Conservation (phyloP, 1,140 invertebrate genomes). For the Agraylea sexmaculata region DNA sequence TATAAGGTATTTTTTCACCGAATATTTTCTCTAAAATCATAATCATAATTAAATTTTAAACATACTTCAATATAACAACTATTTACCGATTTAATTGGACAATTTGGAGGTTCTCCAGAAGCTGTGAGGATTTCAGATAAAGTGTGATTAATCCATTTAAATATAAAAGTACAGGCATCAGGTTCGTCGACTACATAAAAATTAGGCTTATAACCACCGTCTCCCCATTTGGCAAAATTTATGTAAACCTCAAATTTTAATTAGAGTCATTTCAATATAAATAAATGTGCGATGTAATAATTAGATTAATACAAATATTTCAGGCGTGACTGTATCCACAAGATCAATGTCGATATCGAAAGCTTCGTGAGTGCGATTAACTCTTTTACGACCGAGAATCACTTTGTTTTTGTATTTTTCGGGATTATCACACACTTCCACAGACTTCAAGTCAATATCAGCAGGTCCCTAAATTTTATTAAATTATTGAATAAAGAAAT, state of each 20-base stretch:
- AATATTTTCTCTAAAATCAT: not conserved
- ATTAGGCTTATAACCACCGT: slow-evolving; percentile 13
- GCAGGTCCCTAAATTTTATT: slow-evolving; percentile 8
- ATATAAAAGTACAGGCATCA: not conserved
- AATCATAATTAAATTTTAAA: not conserved
- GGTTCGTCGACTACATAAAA: slow-evolving; percentile 1
- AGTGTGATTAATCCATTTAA: slow-evolving; percentile 2
- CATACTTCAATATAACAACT: too few relatives aligned
- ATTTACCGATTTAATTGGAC: slow-evolving; percentile 5
- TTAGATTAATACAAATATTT: slow-evolving; percentile 3
- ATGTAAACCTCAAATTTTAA: slow-evolving; percentile 6
- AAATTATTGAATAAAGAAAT: not conserved
- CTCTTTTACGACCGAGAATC: slow-evolving; percentile 1
- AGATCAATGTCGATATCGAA: slow-evolving; percentile 5
- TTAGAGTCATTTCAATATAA: not conserved
- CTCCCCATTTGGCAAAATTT: slow-evolving; percentile 16
- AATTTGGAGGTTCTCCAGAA: not conserved
- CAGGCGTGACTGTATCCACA: not conserved
- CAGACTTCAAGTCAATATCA: slow-evolving; percentile 1
- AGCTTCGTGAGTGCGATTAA: slow-evolving; percentile 11
- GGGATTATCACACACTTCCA: slow-evolving; percentile 1
- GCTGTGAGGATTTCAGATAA: not conserved
- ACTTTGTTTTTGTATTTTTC: slow-evolving; percentile 6
- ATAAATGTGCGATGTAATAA: not conserved
- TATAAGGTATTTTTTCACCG: not conserved